Evolutionary conservation across 2,888 invertebrate genomes (phyloP), one percentile per base, ranked within the genome.

Genomic region (Sepioteuthis lessoniana): DNA sequence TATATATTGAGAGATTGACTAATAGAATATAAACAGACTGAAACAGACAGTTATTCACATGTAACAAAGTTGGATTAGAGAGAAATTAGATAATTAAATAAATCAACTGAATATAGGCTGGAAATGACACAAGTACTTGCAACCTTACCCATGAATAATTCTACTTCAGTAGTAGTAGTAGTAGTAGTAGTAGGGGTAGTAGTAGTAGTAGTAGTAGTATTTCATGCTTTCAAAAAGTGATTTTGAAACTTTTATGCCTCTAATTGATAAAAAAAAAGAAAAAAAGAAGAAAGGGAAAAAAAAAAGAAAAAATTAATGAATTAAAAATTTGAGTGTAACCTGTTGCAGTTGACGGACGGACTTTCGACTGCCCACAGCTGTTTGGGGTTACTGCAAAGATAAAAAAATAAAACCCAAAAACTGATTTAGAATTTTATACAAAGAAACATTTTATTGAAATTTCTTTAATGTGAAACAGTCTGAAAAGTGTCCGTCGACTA

Each of bases 311-410:
- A 76, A n/a, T 76, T 92, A 47, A 92, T 37, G 92, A 92, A 47
- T 92, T 46, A 92, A 47, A 92, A 92, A 92, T 21, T 38, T 92
- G 92, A 92, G 92, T 92, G 92, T 92, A 92, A 92, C 92, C 92
- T 92, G 92, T 42, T 92, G 42, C 92, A 92, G 92, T 92, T 92
- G 92, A 92, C 47, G 92, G 92, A 92, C 92, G 92, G 92, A 92
- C 92, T 92, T 92, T 92, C 92, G 92, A 92, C 92, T 42, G 92
- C 38, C 92, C 92, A 92, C 92, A 92, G 92, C 92, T 92, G 92
- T 92, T 92, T 92, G 92, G 92, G 47, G 47, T 92, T 92, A 92
- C 92, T 92, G 92, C 92, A 92, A 92, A 92, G 92, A 92, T 47
- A 92, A 92, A 92, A 92, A 92, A 47, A 3, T 46, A 92, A 46